These are phyloP conservation scores for Dreissena polymorpha DNA, from an alignment of 1,140 invertebrate species.

Conservation along the genomic window DNA sequence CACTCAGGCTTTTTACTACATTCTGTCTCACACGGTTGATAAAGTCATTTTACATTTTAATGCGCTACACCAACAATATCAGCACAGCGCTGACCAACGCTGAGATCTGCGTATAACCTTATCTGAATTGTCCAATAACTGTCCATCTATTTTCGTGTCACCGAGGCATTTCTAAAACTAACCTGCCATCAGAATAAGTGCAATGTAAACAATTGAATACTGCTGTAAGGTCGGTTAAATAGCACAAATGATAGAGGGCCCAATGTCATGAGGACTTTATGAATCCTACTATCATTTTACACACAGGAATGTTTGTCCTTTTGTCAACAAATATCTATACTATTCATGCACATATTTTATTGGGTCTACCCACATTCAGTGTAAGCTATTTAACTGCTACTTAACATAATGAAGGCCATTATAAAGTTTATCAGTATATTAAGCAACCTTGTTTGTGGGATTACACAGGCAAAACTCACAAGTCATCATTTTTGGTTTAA, in stretches of 20 bases:
- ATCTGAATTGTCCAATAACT: conserved; percentile 32
- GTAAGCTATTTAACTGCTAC: too few species aligned
- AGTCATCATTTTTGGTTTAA: too few species aligned
- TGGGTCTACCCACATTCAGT: background rate
- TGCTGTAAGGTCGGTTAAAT: conserved; percentile 20
- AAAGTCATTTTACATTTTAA: too few species aligned
- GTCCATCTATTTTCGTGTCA: conserved; percentile 32
- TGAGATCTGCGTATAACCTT: conserved; percentile 9
- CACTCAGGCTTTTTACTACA: too few species aligned
- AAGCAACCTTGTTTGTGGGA: too few species aligned
- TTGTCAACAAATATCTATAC: conserved; percentile 44
- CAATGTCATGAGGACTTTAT: background rate
- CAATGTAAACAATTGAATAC: conserved; percentile 33
- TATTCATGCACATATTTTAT: conserved; percentile 32
- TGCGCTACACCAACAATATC: too few species aligned
- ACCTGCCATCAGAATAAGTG: conserved; percentile 34
- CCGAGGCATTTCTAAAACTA: conserved; percentile 36
- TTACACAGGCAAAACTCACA: too few species aligned
- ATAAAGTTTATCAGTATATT: too few species aligned
- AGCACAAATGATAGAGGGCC: conserved; percentile 22
- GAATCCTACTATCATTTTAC: conserved; percentile 46
- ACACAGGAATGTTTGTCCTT: conserved; percentile 34
- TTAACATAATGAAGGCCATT: too few species aligned
- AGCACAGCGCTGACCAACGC: too few species aligned
- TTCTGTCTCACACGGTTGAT: too few species aligned